A percentile compares a stretch with the other conserved stretches of the same genome.
These are phyloP conservation scores for Sebastes diploproa DNA, from an alignment of 2,797 vertebrate species.

Conservation along the genomic window DNA sequence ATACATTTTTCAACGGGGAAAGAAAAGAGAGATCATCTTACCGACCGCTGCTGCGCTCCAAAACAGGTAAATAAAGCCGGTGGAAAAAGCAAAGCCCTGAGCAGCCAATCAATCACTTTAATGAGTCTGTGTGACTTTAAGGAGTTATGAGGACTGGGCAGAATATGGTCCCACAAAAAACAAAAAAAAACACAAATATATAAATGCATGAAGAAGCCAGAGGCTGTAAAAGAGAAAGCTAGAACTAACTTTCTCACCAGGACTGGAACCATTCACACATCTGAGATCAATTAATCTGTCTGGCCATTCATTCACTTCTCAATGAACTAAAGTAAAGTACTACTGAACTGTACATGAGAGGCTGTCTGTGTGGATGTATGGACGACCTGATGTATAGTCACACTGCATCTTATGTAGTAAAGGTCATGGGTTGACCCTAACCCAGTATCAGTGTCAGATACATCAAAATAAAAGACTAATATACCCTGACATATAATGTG, in stretches of 20 bases:
- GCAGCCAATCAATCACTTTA: slow-evolving; percentile 65
- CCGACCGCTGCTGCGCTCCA: not conserved
- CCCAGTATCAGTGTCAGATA: not conserved
- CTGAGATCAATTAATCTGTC: slow-evolving; percentile 68
- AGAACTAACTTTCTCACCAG: slow-evolving; percentile 41
- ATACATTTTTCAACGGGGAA: not conserved
- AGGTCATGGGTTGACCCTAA: not conserved
- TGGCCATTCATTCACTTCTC: slow-evolving; percentile 50
- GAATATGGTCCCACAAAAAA: slow-evolving; percentile 9
- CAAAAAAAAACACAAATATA: slow-evolving; percentile 20
- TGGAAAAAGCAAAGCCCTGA: slow-evolving; percentile 36
- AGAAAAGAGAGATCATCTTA: slow-evolving; percentile 2
- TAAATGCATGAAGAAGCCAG: slow-evolving; percentile 29
- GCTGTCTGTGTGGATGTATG: not conserved
- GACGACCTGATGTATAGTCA: not conserved
- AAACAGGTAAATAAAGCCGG: slow-evolving; percentile 42
- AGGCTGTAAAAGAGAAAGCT: slow-evolving; percentile 37
- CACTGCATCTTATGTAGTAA: not conserved
- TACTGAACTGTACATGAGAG: slow-evolving; percentile 44
- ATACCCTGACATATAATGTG: not conserved
- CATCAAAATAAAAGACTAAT: not conserved
- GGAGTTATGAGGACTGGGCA: slow-evolving; percentile 57
- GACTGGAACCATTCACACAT: slow-evolving; percentile 68
- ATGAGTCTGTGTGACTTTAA: slow-evolving; percentile 60
- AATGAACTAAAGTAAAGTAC: slow-evolving; percentile 25